Evolutionary conservation across 2,888 invertebrate genomes (phyloP).

Genomic region (Trichogramma dendrolimi): DNA sequence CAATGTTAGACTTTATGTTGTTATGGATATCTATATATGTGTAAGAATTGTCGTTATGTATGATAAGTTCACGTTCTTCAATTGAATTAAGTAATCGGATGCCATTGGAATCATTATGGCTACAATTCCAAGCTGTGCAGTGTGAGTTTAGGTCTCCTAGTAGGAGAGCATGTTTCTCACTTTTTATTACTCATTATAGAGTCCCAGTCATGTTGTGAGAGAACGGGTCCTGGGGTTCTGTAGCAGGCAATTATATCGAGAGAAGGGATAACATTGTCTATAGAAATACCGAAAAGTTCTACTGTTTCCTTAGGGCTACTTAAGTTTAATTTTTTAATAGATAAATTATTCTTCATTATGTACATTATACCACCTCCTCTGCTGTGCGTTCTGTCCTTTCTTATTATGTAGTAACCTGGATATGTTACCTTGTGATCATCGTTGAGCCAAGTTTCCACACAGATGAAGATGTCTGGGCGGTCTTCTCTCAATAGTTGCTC

Average conservation of each 20-base stretch:
- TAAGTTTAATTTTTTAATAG: conserved; percentile 3
- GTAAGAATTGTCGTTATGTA: conserved; percentile 15
- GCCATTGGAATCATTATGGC: conserved; percentile 8
- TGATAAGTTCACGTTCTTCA: conserved; percentile 7
- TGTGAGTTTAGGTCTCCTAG: conserved; percentile 21
- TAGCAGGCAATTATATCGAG: conserved; percentile 15
- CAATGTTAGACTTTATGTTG: conserved; percentile 12
- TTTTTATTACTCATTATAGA: conserved; percentile 1
- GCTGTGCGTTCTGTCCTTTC: conserved; percentile 3
- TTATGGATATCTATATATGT: conserved; percentile 7
- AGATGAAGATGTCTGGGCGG: conserved; percentile 8
- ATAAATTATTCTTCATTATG: conserved; percentile 2
- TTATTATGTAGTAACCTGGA: conserved; percentile 2
- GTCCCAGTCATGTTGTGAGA: conserved; percentile 15
- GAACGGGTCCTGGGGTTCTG: conserved; percentile 9
- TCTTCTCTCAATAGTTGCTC: neutral
- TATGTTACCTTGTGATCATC: neutral
- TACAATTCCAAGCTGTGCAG: conserved; percentile 17
- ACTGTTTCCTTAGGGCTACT: neutral
- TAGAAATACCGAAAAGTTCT: conserved; percentile 13
- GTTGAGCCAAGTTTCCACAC: conserved; percentile 13
- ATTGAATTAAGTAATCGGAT: conserved; percentile 3
- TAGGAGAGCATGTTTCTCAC: neutral
- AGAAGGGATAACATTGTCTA: conserved; percentile 7
- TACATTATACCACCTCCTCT: conserved; percentile 16